These are phyloP conservation scores for Napeogenes sylphis DNA, from an alignment of 2,888 invertebrate species.

Conservation along the genomic window DNA sequence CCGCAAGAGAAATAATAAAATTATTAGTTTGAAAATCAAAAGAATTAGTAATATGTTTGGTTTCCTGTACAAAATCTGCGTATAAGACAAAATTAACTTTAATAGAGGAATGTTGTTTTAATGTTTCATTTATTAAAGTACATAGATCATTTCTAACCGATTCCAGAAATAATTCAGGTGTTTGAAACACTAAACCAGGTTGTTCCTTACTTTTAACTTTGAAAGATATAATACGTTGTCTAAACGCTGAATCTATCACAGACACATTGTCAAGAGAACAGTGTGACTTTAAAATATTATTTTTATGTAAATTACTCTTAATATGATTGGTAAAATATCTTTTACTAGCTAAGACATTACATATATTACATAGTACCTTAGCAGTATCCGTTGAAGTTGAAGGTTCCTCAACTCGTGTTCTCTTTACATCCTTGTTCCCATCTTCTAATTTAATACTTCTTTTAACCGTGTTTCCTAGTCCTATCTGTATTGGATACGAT, in stretches of 20 bases:
- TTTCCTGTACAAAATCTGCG: constrained; percentile 30
- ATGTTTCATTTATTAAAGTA: constrained; percentile 14
- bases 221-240: constrained; percentile 17
- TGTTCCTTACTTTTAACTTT: constrained; percentile 13
- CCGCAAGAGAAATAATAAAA: constrained; percentile 22
- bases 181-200: not conserved
- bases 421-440: not conserved
- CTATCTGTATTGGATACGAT: too few species aligned
- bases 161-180: too few species aligned
- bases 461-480: too few species aligned
- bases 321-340: constrained; percentile 22
- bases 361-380: constrained; percentile 8
- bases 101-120: constrained; percentile 18
- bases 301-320: constrained; percentile 28
- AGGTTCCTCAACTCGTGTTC: not conserved
- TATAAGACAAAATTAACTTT: constrained; percentile 31
- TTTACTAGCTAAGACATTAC: constrained; percentile 18
- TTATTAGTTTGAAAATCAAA: constrained; percentile 34
- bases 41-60: constrained; percentile 22
- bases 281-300: constrained; percentile 21
- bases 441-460: not conserved
- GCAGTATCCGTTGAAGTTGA: not conserved
- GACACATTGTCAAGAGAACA: constrained; percentile 22
- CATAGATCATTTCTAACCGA: not conserved
- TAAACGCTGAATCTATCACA: constrained; percentile 25